Conservation (phyloP, 2,888 invertebrate species). For the Hyles lineata region DNA sequence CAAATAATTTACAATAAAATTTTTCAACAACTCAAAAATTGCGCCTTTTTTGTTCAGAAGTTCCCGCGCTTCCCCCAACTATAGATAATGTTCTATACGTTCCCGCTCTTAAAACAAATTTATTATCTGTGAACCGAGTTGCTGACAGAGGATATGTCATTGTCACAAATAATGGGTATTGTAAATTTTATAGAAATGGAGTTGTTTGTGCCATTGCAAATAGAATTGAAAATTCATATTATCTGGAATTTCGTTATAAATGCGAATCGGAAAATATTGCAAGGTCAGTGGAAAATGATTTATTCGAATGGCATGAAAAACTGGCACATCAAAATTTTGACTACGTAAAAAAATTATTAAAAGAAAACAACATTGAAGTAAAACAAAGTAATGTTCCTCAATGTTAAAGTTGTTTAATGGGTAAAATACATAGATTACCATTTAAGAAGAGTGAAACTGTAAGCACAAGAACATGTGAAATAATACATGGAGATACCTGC, state of each 20-base stretch:
- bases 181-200: slow-evolving; percentile 36
- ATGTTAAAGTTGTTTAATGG: background rate
- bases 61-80: too few species aligned
- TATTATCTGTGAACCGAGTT: slow-evolving; percentile 40
- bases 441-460: background rate
- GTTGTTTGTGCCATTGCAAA: slow-evolving; percentile 9
- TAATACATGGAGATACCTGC: slow-evolving; percentile 25
- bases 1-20: too few species aligned
- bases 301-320: slow-evolving; percentile 1
- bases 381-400: background rate
- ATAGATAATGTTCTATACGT: slow-evolving; percentile 45
- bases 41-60: too few species aligned
- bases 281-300: background rate
- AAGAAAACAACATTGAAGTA: background rate
- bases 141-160: slow-evolving; percentile 42
- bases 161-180: slow-evolving; percentile 35
- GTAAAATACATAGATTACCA: slow-evolving; percentile 17
- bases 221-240: background rate
- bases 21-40: too few species aligned
- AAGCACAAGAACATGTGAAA: background rate
- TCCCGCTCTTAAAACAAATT: slow-evolving; percentile 41
- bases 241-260: slow-evolving; percentile 6
- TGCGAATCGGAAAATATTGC: background rate
- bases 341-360: background rate
- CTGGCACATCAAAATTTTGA: background rate